phyloP scores from a whole-genome alignment of 2,113 vertebrate species.

The Phrynocephalus versicolor region DNA sequence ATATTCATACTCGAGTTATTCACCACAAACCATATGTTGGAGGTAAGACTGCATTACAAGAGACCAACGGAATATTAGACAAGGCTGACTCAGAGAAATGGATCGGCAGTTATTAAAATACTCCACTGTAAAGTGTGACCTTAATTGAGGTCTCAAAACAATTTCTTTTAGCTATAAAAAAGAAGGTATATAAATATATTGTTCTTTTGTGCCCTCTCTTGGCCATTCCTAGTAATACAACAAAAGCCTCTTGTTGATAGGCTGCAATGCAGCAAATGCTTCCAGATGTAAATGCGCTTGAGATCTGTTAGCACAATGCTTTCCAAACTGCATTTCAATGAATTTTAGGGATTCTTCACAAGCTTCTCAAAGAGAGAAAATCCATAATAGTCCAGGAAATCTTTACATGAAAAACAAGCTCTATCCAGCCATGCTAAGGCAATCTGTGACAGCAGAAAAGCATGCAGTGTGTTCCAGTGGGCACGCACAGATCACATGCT shows the following conservation, averaged over 20 bases:
- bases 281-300: not conserved
- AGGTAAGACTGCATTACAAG: slow-evolving; percentile 28
- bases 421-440: not conserved
- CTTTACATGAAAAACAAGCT: not conserved
- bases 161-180: slow-evolving; percentile 7
- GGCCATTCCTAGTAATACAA: not conserved
- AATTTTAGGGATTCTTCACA: not conserved
- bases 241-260: not conserved
- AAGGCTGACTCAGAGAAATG: slow-evolving; percentile 34
- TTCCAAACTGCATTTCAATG: not conserved
- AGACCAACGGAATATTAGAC: slow-evolving; percentile 25
- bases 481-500: not conserved
- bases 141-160: not conserved
- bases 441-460: not conserved
- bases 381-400: not conserved
- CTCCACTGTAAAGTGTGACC: not conserved
- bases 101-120: slow-evolving; percentile 27
- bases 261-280: slow-evolving; percentile 2
- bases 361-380: not conserved
- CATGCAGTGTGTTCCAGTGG: not conserved
- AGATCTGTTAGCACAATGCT: not conserved
- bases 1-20: slow-evolving; percentile 76
- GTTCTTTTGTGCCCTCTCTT: slow-evolving; percentile 37
- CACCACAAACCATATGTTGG: slow-evolving; percentile 67
- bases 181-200: not conserved